Evolutionary conservation across 2,797 vertebrate genomes (phyloP).

Genomic region (Margarornis squamiger): DNA sequence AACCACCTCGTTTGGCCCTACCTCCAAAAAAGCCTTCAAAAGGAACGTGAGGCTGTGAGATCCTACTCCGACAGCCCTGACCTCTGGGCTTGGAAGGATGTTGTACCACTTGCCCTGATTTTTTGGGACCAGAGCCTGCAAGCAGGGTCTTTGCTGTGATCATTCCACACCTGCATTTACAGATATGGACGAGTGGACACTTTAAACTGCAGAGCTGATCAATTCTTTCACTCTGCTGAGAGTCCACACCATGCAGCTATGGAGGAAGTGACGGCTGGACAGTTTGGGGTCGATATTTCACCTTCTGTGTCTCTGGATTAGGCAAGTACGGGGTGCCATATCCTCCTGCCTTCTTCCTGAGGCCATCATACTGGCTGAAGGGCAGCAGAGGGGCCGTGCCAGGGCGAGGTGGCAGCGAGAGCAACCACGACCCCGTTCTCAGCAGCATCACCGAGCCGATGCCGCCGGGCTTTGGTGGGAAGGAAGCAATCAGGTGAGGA

Average conservation of each 20-base stretch:
- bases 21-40: not conserved
- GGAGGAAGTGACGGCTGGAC: fast-evolving
- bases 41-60: not conserved
- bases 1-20: not conserved
- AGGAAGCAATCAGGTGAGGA: slow-evolving; percentile 89
- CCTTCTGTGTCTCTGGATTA: slow-evolving; percentile 30
- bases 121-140: not conserved
- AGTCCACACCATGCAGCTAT: fast-evolving
- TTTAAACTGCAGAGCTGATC: not conserved
- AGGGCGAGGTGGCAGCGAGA: slow-evolving; percentile 60
- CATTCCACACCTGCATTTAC: not conserved
- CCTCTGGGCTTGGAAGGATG: not conserved
- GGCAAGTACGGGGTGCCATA: slow-evolving; percentile 83
- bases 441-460: slow-evolving; percentile 79
- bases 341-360: slow-evolving; percentile 86
- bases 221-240: fast-evolving
- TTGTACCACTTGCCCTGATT: not conserved
- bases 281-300: not conserved
- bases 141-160: not conserved
- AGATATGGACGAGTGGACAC: fast-evolving
- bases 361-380: slow-evolving; percentile 85
- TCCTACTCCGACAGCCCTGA: not conserved
- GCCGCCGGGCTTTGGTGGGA: slow-evolving; percentile 86
- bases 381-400: slow-evolving; percentile 43
- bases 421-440: slow-evolving; percentile 44